Evolutionary conservation across 2,888 invertebrate species (phyloP), one percentile per base, ranked within the genome.

Genomic region (Dicroscelio sp.): DNA sequence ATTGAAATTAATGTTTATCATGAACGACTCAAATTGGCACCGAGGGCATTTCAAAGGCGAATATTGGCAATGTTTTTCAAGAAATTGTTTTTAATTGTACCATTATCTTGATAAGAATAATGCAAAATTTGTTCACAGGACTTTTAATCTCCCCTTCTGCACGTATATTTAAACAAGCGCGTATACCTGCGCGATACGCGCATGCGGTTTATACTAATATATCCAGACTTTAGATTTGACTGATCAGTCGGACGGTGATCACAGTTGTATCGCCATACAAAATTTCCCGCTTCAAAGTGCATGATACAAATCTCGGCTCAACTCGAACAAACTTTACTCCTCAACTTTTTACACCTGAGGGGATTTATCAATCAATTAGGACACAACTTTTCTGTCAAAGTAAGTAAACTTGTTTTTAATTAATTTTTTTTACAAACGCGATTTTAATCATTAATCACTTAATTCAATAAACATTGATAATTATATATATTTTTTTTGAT

Each of bases 211-310:
- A 93, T 95, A 96, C 76, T 82, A 82, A 90, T 90, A 94, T 94
- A 95, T 95, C 95, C 95, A 94, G 95, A 92, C 94, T 94, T 94
- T 82, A 94, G 94, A 94, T 95, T 94, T 93, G 92, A 94, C 93
- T 95, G 95, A 96, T 94, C 96, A 96, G 96, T 96, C 93, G 92
- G 94, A 93, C 94, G 92, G 95, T 93, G 94, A 92, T 94, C 95
- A 95, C 93, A 94, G 95, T 92, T 86, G 94, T 92, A 95, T 86
- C 87, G 93, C 83, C 88, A 92, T 93, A 92, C 86, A 20, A 90
- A 92, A n/a, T 92, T 90, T 80, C 60, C 75, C 86, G 71, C 82
- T 75, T 82, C 69, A n/a, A 30, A 23, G 89, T 80, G 80, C 78
- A 90, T 86, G 86, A 55, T 65, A 79, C 69, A 38, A n/a, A 78